Conservation (phyloP, 2,797 vertebrate species). For the Pseudochirops cupreus region DNA sequence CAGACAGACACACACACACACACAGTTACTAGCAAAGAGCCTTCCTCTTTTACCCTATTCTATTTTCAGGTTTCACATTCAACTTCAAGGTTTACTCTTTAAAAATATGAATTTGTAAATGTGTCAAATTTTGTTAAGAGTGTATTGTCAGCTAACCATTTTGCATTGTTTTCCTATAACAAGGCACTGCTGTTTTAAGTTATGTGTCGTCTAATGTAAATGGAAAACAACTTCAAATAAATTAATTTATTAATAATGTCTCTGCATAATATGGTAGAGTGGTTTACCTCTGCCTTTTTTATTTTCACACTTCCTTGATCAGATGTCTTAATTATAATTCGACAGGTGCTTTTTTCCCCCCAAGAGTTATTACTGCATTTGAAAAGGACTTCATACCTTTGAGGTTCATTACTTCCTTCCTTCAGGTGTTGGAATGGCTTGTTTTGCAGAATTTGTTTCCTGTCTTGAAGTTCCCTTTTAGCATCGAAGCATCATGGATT, state of each 20-base stretch:
- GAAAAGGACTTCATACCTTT: neutral
- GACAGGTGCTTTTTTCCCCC: neutral
- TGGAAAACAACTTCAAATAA: neutral
- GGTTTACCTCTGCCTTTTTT: neutral
- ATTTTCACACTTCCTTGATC: neutral
- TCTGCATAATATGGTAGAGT: neutral
- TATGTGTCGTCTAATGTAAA: neutral
- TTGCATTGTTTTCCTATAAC: neutral
- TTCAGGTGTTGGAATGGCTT: neutral
- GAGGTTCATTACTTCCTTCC: neutral
- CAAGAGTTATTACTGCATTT: neutral
- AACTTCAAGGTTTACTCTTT: neutral
- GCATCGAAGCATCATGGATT: neutral
- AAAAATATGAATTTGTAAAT: neutral
- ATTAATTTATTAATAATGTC: slow-evolving; percentile 12
- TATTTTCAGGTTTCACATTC: neutral
- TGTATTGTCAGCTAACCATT: neutral
- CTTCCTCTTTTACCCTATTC: neutral
- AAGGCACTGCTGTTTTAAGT: neutral
- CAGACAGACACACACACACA: neutral
- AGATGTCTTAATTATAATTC: neutral
- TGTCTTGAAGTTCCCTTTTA: neutral
- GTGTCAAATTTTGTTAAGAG: neutral
- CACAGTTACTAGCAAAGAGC: neutral
- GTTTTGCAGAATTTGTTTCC: neutral